phyloP scores from a whole-genome alignment of 92 coral and sea anemone genomes.

The Isaurus tuberculatus region DNA sequence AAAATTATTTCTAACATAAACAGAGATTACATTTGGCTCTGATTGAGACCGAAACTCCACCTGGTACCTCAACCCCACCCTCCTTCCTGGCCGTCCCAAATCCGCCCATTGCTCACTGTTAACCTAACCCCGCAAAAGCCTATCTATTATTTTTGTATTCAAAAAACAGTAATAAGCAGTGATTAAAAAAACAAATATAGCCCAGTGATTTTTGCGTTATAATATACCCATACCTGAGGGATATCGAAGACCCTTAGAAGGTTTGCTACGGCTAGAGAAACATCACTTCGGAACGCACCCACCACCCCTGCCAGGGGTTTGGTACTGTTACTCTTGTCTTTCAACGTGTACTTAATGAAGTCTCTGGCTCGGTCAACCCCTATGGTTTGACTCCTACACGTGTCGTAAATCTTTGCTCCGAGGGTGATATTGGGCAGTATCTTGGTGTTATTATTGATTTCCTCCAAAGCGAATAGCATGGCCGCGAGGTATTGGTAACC shows the following conservation, averaged over 20 bases:
- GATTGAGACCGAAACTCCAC: no score
- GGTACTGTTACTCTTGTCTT: constrained; percentile 52
- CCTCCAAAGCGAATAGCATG: constrained; percentile 85
- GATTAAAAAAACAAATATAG: no score
- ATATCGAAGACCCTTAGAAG: constrained; percentile 91
- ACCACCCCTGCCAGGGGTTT: constrained; percentile 86
- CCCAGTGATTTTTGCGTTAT: background rate
- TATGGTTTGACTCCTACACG: constrained; percentile 95
- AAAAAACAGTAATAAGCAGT: background rate
- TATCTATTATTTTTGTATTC: background rate
- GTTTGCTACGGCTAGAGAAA: constrained; percentile 92
- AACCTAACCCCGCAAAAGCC: no score
- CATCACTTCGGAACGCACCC: constrained; percentile 96
- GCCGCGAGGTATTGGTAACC: constrained; percentile 98
- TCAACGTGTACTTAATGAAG: constrained; percentile 79
- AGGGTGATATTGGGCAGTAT: constrained; percentile 84
- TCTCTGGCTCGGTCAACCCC: constrained; percentile 94
- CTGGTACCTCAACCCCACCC: no score
- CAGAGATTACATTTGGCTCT: no score
- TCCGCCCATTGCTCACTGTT: no score
- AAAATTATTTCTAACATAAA: no score
- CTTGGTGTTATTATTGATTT: constrained; percentile 78
- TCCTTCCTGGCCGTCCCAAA: no score
- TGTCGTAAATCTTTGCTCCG: constrained; percentile 87
- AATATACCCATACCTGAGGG: constrained; percentile 67